These are phyloP conservation scores for Drosophila littoralis DNA, from an alignment of 1,140 invertebrate species.

Conservation along the genomic window DNA sequence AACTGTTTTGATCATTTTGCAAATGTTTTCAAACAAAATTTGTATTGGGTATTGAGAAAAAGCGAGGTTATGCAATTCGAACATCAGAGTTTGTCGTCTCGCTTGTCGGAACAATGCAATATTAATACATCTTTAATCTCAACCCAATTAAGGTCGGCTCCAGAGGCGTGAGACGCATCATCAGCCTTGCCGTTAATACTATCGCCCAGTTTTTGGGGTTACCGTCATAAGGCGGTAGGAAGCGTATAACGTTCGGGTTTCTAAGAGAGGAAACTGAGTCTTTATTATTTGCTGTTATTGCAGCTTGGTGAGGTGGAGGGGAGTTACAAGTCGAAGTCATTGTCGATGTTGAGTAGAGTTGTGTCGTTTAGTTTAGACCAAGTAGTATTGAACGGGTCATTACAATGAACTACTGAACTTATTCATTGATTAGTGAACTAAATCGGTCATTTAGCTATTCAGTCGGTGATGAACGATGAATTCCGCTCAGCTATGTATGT, in stretches of 20 bases:
- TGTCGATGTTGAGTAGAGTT: no score
- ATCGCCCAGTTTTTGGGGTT: no score
- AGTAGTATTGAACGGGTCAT: no score
- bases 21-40: not conserved
- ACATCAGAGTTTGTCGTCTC: not conserved
- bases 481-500: no score
- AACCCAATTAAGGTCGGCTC: not conserved
- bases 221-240: not conserved
- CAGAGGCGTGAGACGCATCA: not conserved
- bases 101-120: slow-evolving; percentile 1
- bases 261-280: not conserved
- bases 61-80: not conserved
- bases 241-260: not conserved
- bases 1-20: not conserved
- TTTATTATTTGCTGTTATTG: not conserved
- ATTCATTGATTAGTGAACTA: no score
- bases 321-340: no score
- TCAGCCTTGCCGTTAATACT: no score
- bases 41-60: not conserved
- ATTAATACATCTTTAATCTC: not conserved
- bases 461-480: no score
- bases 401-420: no score
- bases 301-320: no score
- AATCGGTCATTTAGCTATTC: no score
- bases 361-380: no score